phyloP scores from a whole-genome alignment of 2,113 vertebrate genomes.

The Morone chrysops region DNA sequence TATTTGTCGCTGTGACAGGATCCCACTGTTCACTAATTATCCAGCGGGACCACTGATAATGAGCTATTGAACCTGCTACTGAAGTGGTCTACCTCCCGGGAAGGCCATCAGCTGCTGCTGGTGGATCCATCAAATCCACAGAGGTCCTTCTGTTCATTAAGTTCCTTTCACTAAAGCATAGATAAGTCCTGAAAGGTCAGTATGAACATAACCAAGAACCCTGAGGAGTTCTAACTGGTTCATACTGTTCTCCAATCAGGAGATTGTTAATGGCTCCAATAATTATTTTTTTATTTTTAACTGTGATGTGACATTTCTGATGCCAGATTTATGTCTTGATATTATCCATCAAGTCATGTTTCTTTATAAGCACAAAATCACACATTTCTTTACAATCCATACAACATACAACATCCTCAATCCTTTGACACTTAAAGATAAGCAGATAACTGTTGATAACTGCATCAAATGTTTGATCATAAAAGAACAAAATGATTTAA shows the following conservation, averaged over 20 bases:
- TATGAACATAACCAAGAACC: constrained; percentile 37
- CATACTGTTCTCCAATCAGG: constrained; percentile 29
- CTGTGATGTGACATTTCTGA: constrained; percentile 5
- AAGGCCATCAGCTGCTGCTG: constrained; percentile 70
- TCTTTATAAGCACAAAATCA: constrained; percentile 12
- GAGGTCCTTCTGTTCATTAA: constrained; percentile 76
- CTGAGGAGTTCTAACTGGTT: constrained; percentile 38
- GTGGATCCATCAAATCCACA: constrained; percentile 72
- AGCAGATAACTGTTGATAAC: not conserved
- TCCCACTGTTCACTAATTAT: constrained; percentile 83
- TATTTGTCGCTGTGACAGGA: constrained; percentile 78
- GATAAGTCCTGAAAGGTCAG: constrained; percentile 81
- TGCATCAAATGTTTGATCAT: not conserved
- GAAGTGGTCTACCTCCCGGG: constrained; percentile 75
- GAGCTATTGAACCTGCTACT: constrained; percentile 84
- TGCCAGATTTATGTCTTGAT: not conserved
- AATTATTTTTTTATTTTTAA: not conserved
- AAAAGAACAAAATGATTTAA: not conserved
- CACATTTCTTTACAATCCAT: not conserved
- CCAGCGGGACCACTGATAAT: constrained; percentile 82
- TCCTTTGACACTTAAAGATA: not conserved
- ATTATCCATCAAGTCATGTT: constrained; percentile 27
- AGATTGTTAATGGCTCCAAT: constrained; percentile 10
- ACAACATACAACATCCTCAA: too few relatives aligned
- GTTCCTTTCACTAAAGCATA: constrained; percentile 61